phyloP scores from a whole-genome alignment of 2,797 vertebrate species.

The Spatula versicolor region DNA sequence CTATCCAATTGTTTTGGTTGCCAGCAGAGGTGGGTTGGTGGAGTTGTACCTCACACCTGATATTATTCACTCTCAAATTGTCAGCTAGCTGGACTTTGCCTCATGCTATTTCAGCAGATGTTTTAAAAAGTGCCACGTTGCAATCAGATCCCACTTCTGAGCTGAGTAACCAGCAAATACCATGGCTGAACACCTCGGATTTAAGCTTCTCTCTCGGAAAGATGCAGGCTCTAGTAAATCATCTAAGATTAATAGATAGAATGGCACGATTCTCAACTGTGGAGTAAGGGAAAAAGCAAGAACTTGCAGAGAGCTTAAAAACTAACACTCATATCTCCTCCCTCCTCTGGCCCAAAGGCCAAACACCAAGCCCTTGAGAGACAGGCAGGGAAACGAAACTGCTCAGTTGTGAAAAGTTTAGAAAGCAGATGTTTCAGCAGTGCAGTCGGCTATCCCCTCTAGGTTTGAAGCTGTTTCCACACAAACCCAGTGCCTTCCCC shows the following conservation, averaged over 20 bases:
- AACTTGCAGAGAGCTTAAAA: not conserved
- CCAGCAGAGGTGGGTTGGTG: not conserved
- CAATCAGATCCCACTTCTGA: not conserved
- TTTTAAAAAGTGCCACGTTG: not conserved
- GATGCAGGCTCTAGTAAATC: not conserved
- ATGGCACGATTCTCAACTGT: not conserved
- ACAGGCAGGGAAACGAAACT: not conserved
- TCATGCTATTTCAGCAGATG: not conserved
- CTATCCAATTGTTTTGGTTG: not conserved
- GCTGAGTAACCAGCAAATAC: not conserved
- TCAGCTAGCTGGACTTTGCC: not conserved
- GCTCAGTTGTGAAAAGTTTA: not conserved
- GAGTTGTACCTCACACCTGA: not conserved
- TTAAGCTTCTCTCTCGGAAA: not conserved
- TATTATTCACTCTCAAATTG: not conserved
- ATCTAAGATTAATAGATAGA: not conserved
- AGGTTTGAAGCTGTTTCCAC: not conserved
- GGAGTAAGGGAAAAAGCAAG: not conserved
- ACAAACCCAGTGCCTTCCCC: not conserved
- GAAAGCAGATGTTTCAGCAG: not conserved
- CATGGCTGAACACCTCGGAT: not conserved
- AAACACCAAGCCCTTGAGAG: not conserved
- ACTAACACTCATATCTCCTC: not conserved
- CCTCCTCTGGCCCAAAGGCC: not conserved
- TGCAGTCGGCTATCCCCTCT: not conserved